Conservation (phyloP, 2,797 vertebrate genomes). For the Bradypodion ventrale region DNA sequence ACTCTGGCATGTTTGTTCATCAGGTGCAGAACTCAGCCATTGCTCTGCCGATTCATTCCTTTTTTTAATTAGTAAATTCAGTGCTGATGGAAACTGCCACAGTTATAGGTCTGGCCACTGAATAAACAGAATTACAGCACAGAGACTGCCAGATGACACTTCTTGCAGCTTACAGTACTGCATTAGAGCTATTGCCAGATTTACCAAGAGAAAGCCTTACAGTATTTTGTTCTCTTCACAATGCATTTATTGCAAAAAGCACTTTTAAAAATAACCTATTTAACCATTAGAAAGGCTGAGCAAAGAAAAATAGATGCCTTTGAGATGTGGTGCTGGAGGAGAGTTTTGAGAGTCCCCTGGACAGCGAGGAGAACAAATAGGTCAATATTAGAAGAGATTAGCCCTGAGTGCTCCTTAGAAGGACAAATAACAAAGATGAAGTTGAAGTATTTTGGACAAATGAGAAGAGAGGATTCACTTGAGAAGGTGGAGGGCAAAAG, state of each 20-base stretch:
- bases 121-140: constrained; percentile 11
- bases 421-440: too few species aligned
- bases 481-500: too few species aligned
- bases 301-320: too few species aligned
- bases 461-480: too few species aligned
- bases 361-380: too few species aligned
- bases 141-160: neutral
- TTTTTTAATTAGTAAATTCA: constrained; percentile 19
- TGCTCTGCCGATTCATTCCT: constrained; percentile 10
- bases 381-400: too few species aligned
- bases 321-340: too few species aligned
- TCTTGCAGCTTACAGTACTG: constrained; percentile 6
- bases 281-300: too few species aligned
- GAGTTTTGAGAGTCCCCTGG: too few species aligned
- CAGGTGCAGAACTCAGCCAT: constrained; percentile 1
- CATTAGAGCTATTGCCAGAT: neutral
- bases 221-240: neutral
- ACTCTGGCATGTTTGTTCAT: constrained; percentile 21
- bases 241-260: neutral
- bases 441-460: too few species aligned
- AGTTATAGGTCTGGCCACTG: neutral
- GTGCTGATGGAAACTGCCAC: neutral
- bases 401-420: too few species aligned
- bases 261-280: neutral
- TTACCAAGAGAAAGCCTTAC: neutral